Evolutionary conservation across 2,797 vertebrate genomes (phyloP).

Genomic region (Sebastolobus alascanus): DNA sequence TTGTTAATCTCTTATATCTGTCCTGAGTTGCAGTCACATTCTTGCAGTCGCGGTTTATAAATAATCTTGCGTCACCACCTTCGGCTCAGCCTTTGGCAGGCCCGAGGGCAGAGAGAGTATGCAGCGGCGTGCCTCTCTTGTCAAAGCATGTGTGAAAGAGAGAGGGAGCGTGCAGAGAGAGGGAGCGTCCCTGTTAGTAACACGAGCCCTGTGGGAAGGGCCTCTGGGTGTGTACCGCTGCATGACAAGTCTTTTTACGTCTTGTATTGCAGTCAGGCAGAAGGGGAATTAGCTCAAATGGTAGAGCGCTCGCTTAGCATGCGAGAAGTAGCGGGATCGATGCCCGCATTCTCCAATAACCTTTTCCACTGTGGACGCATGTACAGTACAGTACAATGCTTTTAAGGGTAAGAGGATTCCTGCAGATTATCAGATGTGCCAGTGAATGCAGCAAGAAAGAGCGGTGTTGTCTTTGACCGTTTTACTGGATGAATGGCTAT

Average conservation of each 20-base stretch:
- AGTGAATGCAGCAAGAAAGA: neutral
- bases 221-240: too few species aligned
- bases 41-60: constrained; percentile 44
- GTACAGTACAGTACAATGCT: neutral
- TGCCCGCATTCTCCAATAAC: constrained; percentile 51
- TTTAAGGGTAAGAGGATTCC: neutral
- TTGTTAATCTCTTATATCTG: constrained; percentile 8
- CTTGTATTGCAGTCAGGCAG: fast-evolving
- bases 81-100: constrained; percentile 31
- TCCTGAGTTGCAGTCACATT: constrained; percentile 13
- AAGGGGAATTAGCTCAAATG: constrained; percentile 73
- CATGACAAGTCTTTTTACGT: fast-evolving
- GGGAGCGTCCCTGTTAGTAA: neutral
- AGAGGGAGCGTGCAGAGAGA: neutral
- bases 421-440: neutral
- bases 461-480: neutral
- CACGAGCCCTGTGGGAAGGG: neutral
- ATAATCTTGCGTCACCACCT: constrained; percentile 43
- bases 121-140: constrained; percentile 5
- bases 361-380: neutral
- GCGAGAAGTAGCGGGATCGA: constrained; percentile 64
- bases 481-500: too few species aligned
- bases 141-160: constrained; percentile 4
- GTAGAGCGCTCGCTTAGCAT: constrained; percentile 71
- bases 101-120: constrained; percentile 14